phyloP scores from a whole-genome alignment of 2,797 vertebrate genomes.

The Alauda arvensis region DNA sequence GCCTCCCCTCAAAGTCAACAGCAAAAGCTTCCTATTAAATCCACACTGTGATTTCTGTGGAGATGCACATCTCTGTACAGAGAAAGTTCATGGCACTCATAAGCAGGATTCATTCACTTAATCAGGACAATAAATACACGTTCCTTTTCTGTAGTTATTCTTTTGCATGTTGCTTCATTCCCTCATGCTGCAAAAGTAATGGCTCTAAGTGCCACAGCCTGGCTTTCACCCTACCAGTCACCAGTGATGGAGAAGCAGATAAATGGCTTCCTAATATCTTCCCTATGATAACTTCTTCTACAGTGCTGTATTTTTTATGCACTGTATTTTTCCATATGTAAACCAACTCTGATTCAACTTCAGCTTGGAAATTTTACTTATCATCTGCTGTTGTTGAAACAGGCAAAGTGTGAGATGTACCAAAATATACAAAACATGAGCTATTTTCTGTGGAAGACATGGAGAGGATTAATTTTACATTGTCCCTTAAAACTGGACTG shows the following conservation, averaged over 20 bases:
- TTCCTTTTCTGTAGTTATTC: neutral
- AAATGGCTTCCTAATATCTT: neutral
- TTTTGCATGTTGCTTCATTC: neutral
- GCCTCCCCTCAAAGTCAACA: neutral
- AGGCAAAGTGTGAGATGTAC: neutral
- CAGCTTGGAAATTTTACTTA: neutral
- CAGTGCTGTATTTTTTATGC: neutral
- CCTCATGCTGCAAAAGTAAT: neutral
- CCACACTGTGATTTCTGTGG: neutral
- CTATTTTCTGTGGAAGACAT: neutral
- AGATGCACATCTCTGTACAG: neutral
- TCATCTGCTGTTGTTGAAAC: neutral
- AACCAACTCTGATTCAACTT: neutral
- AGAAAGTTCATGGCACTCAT: neutral
- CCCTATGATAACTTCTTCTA: neutral
- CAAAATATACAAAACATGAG: rapidly evolving
- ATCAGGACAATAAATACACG: neutral
- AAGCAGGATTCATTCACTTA: neutral
- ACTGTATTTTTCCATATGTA: neutral
- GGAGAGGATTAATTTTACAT: neutral
- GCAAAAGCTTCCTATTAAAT: neutral
- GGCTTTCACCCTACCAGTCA: neutral
- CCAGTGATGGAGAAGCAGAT: neutral
- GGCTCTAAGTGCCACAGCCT: neutral
- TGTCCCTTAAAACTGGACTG: neutral